phyloP scores from a whole-genome alignment of 1,140 invertebrate genomes.

The Euschistus heros region DNA sequence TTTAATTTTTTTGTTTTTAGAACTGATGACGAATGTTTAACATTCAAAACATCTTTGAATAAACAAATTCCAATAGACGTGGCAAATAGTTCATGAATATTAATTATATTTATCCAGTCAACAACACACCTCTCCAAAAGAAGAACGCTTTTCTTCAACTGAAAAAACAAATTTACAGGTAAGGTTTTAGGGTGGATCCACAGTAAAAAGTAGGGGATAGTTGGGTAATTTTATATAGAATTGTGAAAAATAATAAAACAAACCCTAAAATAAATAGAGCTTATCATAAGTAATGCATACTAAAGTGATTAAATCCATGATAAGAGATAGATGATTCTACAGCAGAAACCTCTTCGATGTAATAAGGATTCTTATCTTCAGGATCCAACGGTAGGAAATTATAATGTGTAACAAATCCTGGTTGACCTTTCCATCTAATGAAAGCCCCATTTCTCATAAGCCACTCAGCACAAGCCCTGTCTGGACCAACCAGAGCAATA shows the following conservation, averaged over 20 bases:
- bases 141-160: too few species aligned
- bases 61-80: too few species aligned
- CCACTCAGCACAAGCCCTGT: constrained; percentile 86
- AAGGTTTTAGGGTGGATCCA: neutral
- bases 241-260: neutral
- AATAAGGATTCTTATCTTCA: constrained; percentile 36
- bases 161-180: too few species aligned
- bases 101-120: too few species aligned
- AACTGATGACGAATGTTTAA: too few species aligned
- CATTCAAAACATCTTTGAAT: too few species aligned
- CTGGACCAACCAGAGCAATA: constrained; percentile 63
- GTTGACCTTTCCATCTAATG: constrained; percentile 51
- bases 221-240: neutral
- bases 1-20: too few species aligned
- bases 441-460: constrained; percentile 67
- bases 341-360: constrained; percentile 62
- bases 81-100: too few species aligned
- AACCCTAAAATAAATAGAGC: neutral
- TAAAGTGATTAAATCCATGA: constrained; percentile 66
- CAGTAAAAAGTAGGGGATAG: neutral
- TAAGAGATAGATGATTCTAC: constrained; percentile 63
- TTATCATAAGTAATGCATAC: constrained; percentile 37
- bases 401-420: constrained; percentile 52
- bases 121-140: too few species aligned
- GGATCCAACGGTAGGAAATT: constrained; percentile 46